phyloP scores from a whole-genome alignment of 2,888 invertebrate species.

The Tillus elongatus region DNA sequence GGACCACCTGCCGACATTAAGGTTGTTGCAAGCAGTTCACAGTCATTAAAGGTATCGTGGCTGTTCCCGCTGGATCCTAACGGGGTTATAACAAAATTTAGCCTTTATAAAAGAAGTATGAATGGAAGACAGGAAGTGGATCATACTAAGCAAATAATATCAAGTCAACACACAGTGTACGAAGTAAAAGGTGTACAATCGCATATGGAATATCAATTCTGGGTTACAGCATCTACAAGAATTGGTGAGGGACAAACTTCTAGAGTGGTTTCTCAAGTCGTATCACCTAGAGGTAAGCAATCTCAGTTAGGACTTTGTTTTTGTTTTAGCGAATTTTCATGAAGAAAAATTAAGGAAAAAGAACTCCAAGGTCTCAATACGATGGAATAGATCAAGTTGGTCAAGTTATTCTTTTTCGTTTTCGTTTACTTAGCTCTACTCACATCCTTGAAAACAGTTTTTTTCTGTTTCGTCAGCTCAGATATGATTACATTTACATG shows the following conservation, averaged over 20 bases:
- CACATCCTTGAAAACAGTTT: too few species aligned
- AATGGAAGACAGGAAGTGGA: conserved; percentile 61
- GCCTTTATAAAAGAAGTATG: conserved; percentile 58
- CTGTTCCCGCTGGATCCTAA: conserved; percentile 64
- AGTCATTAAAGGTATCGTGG: conserved; percentile 71
- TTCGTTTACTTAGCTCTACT: too few species aligned
- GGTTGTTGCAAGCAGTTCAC: conserved; percentile 64
- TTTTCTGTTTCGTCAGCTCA: too few species aligned
- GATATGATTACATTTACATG: too few species aligned
- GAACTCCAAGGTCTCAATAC: too few species aligned
- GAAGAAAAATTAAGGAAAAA: too few species aligned
- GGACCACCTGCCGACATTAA: conserved; percentile 72
- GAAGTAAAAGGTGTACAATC: conserved; percentile 60
- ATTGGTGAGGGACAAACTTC: conserved; percentile 71
- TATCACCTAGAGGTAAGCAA: conserved; percentile 49
- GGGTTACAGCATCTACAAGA: conserved; percentile 68
- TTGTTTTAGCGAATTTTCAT: too few species aligned
- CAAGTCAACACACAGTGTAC: conserved; percentile 54
- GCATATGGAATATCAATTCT: conserved; percentile 67
- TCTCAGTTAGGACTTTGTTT: conserved; percentile 5
- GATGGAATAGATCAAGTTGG: too few species aligned
- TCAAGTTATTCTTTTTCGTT: too few species aligned
- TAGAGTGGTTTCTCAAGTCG: conserved; percentile 56
- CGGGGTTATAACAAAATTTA: conserved; percentile 68
- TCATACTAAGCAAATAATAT: conserved; percentile 56